Conservation (phyloP, 2,113 vertebrate species). For the Aleadryas rufinucha region DNA sequence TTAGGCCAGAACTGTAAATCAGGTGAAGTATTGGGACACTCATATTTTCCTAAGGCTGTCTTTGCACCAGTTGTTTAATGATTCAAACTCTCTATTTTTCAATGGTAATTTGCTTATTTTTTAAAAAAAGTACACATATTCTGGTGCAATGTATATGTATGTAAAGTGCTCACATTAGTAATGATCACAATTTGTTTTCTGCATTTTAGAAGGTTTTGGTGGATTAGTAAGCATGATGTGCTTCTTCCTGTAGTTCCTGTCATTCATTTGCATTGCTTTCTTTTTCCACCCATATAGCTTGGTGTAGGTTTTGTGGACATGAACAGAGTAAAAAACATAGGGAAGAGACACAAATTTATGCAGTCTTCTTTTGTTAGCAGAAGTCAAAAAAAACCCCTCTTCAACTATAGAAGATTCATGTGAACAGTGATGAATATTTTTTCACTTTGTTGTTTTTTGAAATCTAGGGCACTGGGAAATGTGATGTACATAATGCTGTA, state of each 20-base stretch:
- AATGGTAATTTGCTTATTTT: background rate
- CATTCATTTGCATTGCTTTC: background rate
- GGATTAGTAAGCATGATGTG: background rate
- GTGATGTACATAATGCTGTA: fast-evolving
- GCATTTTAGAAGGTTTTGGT: background rate
- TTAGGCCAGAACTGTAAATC: background rate
- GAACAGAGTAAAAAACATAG: background rate
- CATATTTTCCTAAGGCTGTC: background rate
- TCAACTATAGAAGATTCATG: fast-evolving
- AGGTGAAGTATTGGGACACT: background rate
- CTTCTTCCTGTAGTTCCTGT: background rate
- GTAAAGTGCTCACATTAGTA: background rate
- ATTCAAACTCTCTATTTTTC: background rate
- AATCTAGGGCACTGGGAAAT: background rate
- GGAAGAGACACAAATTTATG: background rate
- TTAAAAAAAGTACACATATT: background rate
- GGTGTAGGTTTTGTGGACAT: background rate
- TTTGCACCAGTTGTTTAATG: background rate
- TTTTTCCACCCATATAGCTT: background rate
- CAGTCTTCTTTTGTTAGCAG: background rate
- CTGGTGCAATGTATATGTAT: background rate
- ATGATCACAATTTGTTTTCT: background rate
- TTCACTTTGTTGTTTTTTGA: background rate
- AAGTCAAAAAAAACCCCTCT: background rate
- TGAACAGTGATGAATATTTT: background rate